Base-by-base conservation (phyloP, 2,888 invertebrate species). In the Onthophagus sagittarius region DNA sequence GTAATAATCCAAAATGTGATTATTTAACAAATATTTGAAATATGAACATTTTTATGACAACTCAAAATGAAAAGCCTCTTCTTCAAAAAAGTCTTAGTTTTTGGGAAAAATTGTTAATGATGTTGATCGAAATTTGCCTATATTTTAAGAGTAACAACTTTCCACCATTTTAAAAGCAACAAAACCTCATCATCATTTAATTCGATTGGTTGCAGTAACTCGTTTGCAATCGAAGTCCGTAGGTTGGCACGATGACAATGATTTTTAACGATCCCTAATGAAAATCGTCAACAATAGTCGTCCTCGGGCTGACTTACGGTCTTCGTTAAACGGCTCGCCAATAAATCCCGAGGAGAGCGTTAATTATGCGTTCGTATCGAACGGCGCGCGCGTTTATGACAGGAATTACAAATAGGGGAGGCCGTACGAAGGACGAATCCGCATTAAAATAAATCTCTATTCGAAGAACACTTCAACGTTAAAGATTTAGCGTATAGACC, bases 281-380 rank as follows among this genome's bases (percentile, higher is more conserved):
- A 53, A 53, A 53, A 53, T 53, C 39, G 11, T 53, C 39, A 11
- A 53, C 39, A 53, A 53, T 53, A 11, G 39, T 9, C 39, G 39
- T 53, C 39, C 39, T 53, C 39, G 39, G 39, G 39, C 39, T 53
- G 39, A 53, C 39, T 53, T 53, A 53, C 39, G 39, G 39, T 11
- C 4, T 53, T 53, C 39, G 39, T 53, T 53, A 53, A 53, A 53
- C 39, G 39, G 39, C 39, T 11, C 9, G 39, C 39, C 39, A 53
- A 53, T 53, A 53, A 53, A 53, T 53, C 39, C 39, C 39, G 39
- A 53, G 4, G 39, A 53, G 39, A 7, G 39, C 67, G 67, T 67
- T 67, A 67, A 67, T 67, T 67, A 67, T 32, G 32, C 67, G 67
- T 67, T 67, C 67, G 67, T n/a, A 67, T 67, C 32, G 67, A 31